Percentiles rank a stretch among this genome's conserved stretches.
phyloP scores from a whole-genome alignment of 1,140 invertebrate genomes.

The Rhysida immarginata region DNA sequence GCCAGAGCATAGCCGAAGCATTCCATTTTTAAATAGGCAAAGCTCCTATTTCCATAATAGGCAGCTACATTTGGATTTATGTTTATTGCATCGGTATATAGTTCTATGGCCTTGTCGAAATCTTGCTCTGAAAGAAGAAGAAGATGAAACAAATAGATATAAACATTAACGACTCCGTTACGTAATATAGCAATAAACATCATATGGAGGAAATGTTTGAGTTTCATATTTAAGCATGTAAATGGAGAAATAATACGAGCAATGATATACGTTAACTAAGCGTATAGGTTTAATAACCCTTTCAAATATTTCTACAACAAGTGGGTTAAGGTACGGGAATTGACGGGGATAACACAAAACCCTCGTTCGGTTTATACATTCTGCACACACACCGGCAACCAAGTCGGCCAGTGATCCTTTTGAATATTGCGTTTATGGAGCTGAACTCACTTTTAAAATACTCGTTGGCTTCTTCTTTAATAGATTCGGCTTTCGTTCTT shows the following conservation, averaged over 20 bases:
- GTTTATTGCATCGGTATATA: slow-evolving; percentile 83
- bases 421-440: not conserved
- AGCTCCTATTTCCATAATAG: slow-evolving; percentile 85
- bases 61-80: slow-evolving; percentile 61
- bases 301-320: not conserved
- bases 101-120: slow-evolving; percentile 71
- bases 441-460: slow-evolving; percentile 61
- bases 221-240: slow-evolving; percentile 7
- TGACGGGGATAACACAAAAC: not conserved
- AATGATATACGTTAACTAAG: not conserved
- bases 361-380: not conserved
- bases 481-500: slow-evolving; percentile 44
- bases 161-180: slow-evolving; percentile 8
- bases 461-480: slow-evolving; percentile 69
- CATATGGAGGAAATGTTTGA: slow-evolving; percentile 3
- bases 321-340: not conserved
- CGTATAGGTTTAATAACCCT: slow-evolving; percentile 14
- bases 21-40: slow-evolving; percentile 81
- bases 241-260: slow-evolving; percentile 5
- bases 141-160: slow-evolving; percentile 4
- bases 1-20: slow-evolving; percentile 81
- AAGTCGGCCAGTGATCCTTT: not conserved
- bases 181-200: no score
- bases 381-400: not conserved
- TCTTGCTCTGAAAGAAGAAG: slow-evolving; percentile 56